Conservation (phyloP, 2,113 vertebrate species). For the Oryzias woworae region DNA sequence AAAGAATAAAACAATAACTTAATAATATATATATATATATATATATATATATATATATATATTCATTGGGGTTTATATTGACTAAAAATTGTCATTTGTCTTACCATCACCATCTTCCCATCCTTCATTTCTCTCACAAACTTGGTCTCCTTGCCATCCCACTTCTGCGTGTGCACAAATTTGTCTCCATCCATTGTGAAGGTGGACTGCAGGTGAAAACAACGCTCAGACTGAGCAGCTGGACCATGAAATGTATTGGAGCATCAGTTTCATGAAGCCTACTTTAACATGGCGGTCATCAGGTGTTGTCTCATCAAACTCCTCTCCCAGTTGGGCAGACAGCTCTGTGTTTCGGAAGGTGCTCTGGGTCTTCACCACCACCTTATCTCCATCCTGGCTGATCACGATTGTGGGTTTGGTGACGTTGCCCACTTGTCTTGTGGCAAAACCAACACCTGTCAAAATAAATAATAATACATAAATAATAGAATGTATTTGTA, state of each 20-base stretch:
- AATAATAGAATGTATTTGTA: too few relatives aligned
- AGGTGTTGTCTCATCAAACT: conserved; percentile 93
- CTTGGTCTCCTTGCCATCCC: conserved; percentile 93
- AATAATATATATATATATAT: too few relatives aligned
- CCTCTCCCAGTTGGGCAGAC: conserved; percentile 89
- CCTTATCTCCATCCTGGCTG: conserved; percentile 87
- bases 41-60: too few relatives aligned
- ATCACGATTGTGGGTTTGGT: conserved; percentile 93
- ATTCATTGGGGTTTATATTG: too few relatives aligned
- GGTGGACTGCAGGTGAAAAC: conserved; percentile 79
- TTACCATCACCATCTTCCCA: conserved; percentile 93
- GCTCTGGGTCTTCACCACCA: conserved; percentile 88
- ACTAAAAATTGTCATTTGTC: conserved; percentile 23
- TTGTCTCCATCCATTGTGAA: conserved; percentile 89
- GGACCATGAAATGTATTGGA: background rate
- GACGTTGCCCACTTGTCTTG: conserved; percentile 92
- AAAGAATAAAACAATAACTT: conserved; percentile 1
- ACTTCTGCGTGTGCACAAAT: conserved; percentile 91
- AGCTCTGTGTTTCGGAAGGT: conserved; percentile 97
- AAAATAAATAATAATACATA: background rate
- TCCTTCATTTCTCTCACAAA: conserved; percentile 95
- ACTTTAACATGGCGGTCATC: conserved; percentile 96
- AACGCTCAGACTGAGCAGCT: background rate
- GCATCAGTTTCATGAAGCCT: conserved; percentile 50
- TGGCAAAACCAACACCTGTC: conserved; percentile 91